Evolutionary conservation across 2,888 invertebrate genomes (phyloP), one percentile per base, ranked within the genome.

Genomic region (Vandiemenella viatica): DNA sequence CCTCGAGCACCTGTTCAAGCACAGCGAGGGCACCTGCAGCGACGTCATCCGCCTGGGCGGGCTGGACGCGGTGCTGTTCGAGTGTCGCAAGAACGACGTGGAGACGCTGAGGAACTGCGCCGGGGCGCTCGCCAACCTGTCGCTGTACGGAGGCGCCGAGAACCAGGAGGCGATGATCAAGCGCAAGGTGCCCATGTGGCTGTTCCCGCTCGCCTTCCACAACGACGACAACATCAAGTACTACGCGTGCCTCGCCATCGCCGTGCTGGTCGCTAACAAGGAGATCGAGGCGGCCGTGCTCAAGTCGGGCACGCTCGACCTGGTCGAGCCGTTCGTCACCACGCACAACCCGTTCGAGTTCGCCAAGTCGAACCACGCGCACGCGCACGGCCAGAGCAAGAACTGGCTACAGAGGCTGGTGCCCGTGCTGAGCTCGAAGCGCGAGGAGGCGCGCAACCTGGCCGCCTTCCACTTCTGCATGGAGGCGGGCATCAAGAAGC

Each of bases 381-480:
- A 95, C 64, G 90, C 91, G 4, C 93, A 95, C 61, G 96, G 96
- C 0, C 92, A 96, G 67, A 92, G 93, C 62, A 87, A 88, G 63
- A 88, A 88, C 59, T 96, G 96, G 96, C 70, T 97, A 48, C 79
- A 87, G 66, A 75, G 89, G 58, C 72, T 98, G 55, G 90, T 97
- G 4, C 95, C 96, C 1, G 90, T 97, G 10, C 71, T 98, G 48
- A 87, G 86, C 63, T 95, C 95, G 37, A 89, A 93, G 63, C 74
- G 95, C 53, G 91, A 95, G 63, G 97, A 97, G 67, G 96, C 97
- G 0, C 77, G 93, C 60, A 93, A 92, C 64, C 70, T 98, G 58
- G 97, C 96, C 4, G 95, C 97, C 26, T 98, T 97, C 65, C 98
- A 98, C 64, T 88, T 96, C 66, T 95, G 95, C 63, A 95, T 98